Percentiles rank a stretch among this genome's conserved stretches.
phyloP scores from a whole-genome alignment of 2,888 invertebrate genomes.

The Hypomecis atomaria region DNA sequence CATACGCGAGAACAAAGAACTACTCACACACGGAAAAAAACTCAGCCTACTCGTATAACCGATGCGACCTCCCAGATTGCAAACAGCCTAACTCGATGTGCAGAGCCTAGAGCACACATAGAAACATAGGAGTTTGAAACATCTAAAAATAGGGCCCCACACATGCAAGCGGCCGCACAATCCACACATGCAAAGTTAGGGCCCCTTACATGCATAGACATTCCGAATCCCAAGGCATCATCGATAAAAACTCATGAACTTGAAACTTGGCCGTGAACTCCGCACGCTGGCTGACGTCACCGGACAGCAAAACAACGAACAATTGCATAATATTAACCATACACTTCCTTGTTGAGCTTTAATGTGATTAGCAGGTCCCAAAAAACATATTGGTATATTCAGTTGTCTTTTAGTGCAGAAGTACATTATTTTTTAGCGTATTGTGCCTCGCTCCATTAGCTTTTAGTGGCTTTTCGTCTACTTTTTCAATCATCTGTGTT shows the following conservation, averaged over 20 bases:
- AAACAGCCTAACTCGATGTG: conserved; percentile 17
- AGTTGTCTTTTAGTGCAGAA: background rate
- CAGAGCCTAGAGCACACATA: conserved; percentile 12
- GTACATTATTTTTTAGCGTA: too few relatives aligned
- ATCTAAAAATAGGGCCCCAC: conserved; percentile 32
- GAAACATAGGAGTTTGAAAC: background rate
- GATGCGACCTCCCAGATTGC: conserved; percentile 34
- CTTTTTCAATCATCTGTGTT: too few relatives aligned
- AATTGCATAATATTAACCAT: conserved; percentile 76
- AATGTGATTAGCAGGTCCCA: conserved; percentile 35
- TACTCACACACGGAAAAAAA: conserved; percentile 18
- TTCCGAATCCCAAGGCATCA: conserved; percentile 42
- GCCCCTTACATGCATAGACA: conserved; percentile 42
- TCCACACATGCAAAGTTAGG: conserved; percentile 39
- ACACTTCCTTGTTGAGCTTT: conserved; percentile 43
- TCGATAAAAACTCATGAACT: conserved; percentile 64
- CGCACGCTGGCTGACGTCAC: conserved; percentile 68
- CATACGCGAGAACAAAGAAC: conserved; percentile 22
- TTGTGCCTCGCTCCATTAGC: too few relatives aligned
- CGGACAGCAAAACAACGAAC: conserved; percentile 62
- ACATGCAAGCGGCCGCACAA: conserved; percentile 23
- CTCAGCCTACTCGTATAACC: conserved; percentile 14
- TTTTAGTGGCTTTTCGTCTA: too few relatives aligned
- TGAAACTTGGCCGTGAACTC: conserved; percentile 70
- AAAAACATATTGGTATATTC: conserved; percentile 1